Conservation (phyloP, 1,140 invertebrate species). For the Drosophila subobscura region DNA sequence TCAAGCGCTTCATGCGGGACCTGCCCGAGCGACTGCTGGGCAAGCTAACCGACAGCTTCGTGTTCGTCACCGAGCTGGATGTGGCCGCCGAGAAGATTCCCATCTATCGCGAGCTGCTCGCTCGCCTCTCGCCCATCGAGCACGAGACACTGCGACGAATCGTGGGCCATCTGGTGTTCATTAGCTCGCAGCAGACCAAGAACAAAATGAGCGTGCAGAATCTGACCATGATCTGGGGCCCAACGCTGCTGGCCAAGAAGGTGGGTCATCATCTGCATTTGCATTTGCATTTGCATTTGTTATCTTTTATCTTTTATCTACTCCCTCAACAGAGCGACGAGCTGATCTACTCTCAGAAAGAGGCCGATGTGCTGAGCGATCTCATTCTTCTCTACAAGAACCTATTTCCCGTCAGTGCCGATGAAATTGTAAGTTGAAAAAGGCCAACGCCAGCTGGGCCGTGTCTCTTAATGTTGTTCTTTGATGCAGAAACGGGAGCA, state of each 20-base stretch:
- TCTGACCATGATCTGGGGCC: slow-evolving; percentile 93
- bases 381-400: slow-evolving; percentile 86
- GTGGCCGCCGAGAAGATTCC: slow-evolving; percentile 85
- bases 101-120: slow-evolving; percentile 87
- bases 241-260: slow-evolving; percentile 90
- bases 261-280: slow-evolving; percentile 64
- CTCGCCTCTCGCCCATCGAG: slow-evolving; percentile 87
- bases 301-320: not conserved
- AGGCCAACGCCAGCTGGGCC: not conserved
- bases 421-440: slow-evolving; percentile 76
- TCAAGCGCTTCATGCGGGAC: slow-evolving; percentile 93
- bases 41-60: slow-evolving; percentile 84
- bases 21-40: slow-evolving; percentile 89
- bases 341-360: slow-evolving; percentile 86
- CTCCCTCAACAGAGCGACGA: slow-evolving; percentile 57
- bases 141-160: slow-evolving; percentile 90
- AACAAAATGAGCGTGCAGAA: slow-evolving; percentile 93
- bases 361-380: slow-evolving; percentile 88
- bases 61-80: slow-evolving; percentile 84
- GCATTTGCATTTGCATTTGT: too few species aligned
- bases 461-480: not conserved
- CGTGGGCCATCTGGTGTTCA: slow-evolving; percentile 91
- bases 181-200: slow-evolving; percentile 88
- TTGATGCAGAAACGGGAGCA: slow-evolving; percentile 86
- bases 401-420: slow-evolving; percentile 85